Evolutionary conservation across 2,113 vertebrate genomes (phyloP).

Genomic region (Grammomys dolichurus): DNA sequence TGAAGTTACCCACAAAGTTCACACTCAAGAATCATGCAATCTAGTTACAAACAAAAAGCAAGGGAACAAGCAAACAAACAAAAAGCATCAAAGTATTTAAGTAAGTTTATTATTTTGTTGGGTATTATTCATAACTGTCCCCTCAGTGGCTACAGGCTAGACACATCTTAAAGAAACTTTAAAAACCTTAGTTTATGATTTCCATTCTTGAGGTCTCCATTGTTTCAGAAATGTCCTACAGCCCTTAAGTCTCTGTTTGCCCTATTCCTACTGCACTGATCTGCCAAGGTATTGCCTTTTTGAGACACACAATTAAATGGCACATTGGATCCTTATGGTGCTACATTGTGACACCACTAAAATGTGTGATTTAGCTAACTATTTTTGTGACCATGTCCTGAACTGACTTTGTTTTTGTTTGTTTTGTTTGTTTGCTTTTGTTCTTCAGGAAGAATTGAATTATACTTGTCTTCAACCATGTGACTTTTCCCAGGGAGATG

Average conservation of each 20-base stretch:
- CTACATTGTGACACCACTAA: neutral
- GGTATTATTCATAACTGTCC: neutral
- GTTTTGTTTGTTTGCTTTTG: neutral
- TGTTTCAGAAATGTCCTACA: neutral
- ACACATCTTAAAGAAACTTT: neutral
- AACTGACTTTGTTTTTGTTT: neutral
- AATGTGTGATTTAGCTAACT: neutral
- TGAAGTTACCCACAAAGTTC: neutral
- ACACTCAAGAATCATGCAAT: neutral
- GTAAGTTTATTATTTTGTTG: neutral
- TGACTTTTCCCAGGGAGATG: neutral
- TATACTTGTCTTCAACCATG: neutral
- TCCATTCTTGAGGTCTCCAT: neutral
- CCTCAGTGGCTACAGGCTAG: neutral
- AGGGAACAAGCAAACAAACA: neutral
- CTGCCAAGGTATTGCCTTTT: neutral
- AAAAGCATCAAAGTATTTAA: neutral
- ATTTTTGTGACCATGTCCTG: neutral
- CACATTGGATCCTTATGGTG: neutral
- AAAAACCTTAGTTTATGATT: neutral
- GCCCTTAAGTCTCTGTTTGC: neutral
- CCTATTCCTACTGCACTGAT: neutral
- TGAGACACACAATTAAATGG: neutral
- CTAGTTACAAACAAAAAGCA: neutral
- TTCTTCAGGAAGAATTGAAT: slow-evolving; percentile 3